Evolutionary conservation across 2,888 invertebrate genomes (phyloP), one percentile per base, ranked within the genome.

Genomic region (Tachystola acroxantha): DNA sequence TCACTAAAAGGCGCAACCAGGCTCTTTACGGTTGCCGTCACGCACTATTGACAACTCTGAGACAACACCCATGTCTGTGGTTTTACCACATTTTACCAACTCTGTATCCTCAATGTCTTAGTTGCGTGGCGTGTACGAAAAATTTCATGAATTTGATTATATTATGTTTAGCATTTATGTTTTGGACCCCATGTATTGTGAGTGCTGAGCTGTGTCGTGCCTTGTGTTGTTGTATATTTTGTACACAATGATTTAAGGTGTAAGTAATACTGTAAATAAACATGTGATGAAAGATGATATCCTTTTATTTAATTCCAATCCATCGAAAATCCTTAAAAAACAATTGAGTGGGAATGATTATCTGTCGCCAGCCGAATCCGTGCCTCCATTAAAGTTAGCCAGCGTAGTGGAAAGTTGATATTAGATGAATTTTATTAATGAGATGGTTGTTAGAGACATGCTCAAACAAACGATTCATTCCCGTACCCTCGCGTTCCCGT

Each of bases 181-280:
- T 61, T 40, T 73, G 72, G 73, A 63, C 66, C 5, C 73, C 73
- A 16, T 75, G 74, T 61, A 66, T 78, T 26, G 9, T 64, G 6
- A 44, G 48, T 16, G 52, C 53, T 52, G 78, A 77, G 45, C 4
- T 64, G 7, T 54, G 52, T 42, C 66, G 75, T 29, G 58, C 43
- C 3, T 33, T 59, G 3, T 10, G 57, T 9, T 72, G 72, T 47
- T 67, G 72, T 64, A 35, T 63, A 5, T 25, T 68, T 9, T 72
- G 72, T 50, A 51, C 53, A 24, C 31, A 36, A 30, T 53, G 24
- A 24, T 9, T n/a, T n/a, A 24, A n/a, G 1, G 28, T 11, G 16
- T 16, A 3, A 29, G 26, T 30, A 25, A 33, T 20, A 27, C 6
- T 13, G 20, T 11, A 25, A 27, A 10, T n/a, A n/a, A n/a, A n/a